Evolutionary conservation across 2,888 invertebrate species (phyloP).

Genomic region (Amblyjoppa proteus): DNA sequence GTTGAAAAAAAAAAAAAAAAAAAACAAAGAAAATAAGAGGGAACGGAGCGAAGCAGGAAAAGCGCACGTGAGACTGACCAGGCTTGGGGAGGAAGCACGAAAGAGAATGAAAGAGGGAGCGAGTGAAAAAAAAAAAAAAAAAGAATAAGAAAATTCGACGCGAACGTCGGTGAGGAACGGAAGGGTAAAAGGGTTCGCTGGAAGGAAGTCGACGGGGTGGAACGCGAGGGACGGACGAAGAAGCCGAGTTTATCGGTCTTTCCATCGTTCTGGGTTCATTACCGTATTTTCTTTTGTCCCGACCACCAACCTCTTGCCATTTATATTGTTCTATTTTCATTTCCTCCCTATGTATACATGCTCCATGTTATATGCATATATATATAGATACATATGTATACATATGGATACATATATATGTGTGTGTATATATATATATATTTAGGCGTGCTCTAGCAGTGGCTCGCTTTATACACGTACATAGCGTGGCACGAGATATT

Average conservation of each 20-base stretch:
- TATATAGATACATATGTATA: constrained; percentile 28
- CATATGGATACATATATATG: constrained; percentile 17
- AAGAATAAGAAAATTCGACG: constrained; percentile 27
- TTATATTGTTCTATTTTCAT: constrained; percentile 55
- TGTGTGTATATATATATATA: constrained; percentile 25
- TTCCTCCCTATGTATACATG: constrained; percentile 26
- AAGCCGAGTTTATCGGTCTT: constrained; percentile 69
- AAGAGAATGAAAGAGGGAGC: constrained; percentile 22
- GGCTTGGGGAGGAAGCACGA: constrained; percentile 18
- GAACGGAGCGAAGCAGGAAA: constrained; percentile 13
- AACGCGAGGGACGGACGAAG: constrained; percentile 40
- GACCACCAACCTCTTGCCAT: constrained; percentile 41
- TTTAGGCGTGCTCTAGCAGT: constrained; percentile 2
- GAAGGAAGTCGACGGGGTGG: constrained; percentile 28
- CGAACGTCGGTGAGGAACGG: constrained; percentile 17
- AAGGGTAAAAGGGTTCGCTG: constrained; percentile 24
- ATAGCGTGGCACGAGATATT: constrained; percentile 19
- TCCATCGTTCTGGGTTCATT: constrained; percentile 72
- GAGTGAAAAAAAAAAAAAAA: constrained; percentile 18
- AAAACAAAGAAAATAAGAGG: constrained; percentile 6
- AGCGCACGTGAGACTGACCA: constrained; percentile 6
- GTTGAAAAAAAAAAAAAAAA: neutral
- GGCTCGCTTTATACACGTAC: constrained; percentile 28
- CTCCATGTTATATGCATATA: neutral
- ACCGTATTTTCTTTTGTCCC: constrained; percentile 66